phyloP scores from a whole-genome alignment of 2,888 invertebrate genomes.

The Philonicus albiceps region DNA sequence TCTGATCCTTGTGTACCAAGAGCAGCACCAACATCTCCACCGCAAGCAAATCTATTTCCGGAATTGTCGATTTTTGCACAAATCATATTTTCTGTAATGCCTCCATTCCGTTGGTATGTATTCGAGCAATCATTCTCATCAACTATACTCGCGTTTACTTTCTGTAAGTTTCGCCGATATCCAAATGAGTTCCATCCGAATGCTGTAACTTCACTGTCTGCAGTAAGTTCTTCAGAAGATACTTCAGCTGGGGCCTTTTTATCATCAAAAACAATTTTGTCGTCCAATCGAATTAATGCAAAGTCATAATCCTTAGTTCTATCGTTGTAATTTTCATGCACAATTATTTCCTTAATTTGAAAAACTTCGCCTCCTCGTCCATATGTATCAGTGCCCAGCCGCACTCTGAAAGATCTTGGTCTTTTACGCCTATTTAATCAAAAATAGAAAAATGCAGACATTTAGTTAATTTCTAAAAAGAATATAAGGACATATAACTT shows the following conservation, averaged over 20 bases:
- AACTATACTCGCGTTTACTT: neutral
- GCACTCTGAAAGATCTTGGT: neutral
- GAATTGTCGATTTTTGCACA: neutral
- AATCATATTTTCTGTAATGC: neutral
- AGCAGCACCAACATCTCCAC: neutral
- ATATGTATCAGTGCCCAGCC: neutral
- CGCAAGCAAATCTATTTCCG: neutral
- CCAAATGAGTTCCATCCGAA: too few relatives aligned
- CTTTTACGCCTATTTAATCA: neutral
- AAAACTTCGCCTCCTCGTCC: neutral
- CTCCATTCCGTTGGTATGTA: neutral
- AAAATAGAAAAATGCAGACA: neutral
- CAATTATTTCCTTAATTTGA: neutral
- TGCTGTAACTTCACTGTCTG: neutral
- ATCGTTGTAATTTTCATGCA: neutral
- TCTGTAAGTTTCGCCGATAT: too few relatives aligned
- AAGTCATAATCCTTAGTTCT: neutral
- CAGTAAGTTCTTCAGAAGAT: neutral
- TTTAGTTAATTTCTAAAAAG: neutral
- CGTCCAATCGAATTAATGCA: neutral
- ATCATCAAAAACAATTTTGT: neutral
- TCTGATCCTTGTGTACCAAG: too few relatives aligned
- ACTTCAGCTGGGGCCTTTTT: neutral
- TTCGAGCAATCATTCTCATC: neutral
- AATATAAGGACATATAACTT: neutral